Base-by-base conservation (phyloP, 2,113 vertebrate genomes). In the Monopterus albus region DNA sequence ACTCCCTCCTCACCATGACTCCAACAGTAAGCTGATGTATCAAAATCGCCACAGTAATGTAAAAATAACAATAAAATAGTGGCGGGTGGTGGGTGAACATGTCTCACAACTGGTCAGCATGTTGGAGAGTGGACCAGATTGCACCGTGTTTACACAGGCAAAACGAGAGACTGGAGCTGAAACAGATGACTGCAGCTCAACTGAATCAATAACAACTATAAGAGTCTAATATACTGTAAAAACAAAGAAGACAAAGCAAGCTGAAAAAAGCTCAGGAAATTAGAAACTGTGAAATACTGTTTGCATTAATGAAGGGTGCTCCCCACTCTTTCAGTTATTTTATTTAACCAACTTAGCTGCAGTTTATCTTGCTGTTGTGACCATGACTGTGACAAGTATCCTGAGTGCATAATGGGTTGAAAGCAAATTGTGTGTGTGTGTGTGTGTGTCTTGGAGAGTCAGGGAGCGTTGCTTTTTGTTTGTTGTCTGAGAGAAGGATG, bases 401-500 rank as follows among this genome's bases (percentile, higher is more conserved):
- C 80, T 45, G 50, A 72, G 58, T 56, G 23, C 31, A 72, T 84
- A 69, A 81, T 66, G 23, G 59, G 21, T 46, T 42, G 26, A 52
- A 25, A 57, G 47, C 43, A 50, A 18, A 46, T 21, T 38, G 53
- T 49, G 21, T 61, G 71, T 17, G 26, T 31, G 15, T 42, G 68
- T 57, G 60, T 58, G 78, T 42, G 45, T 53, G 57, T 58, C 36
- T 58, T 63, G 26, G 49, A 15, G 23, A 26, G 15, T 11, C 15
- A 43, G 53, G 13, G 7, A n/a, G 42, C 40, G 58, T 35, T 51
- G 49, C 47, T 47, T 85, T 79, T 77, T 72, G 74, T 83, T 81
- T 79, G 72, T 74, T 79, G 80, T 82, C 59, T 87, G 83, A 68
- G 78, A 75, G 79, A 63, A 29, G 33, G 53, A 61, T 71, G 76